Conservation (phyloP, 2,888 invertebrate species). For the Zhengitettix transpicula region DNA sequence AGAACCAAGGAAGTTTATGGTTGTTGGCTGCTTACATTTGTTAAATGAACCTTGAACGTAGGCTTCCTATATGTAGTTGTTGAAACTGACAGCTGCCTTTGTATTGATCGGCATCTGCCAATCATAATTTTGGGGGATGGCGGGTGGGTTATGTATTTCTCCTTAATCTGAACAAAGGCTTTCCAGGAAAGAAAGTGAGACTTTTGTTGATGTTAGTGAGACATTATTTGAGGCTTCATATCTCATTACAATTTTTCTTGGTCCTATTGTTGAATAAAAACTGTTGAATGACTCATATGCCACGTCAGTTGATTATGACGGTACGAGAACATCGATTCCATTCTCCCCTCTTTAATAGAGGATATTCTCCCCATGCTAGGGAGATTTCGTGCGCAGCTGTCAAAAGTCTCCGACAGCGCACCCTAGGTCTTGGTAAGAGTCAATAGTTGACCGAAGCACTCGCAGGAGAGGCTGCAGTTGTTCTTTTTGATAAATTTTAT, state of each 20-base stretch:
- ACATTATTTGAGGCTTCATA: neutral
- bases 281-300: neutral
- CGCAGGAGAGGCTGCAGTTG: no score
- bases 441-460: neutral
- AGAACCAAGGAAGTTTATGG: no score
- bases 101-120: constrained; percentile 5
- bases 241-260: neutral
- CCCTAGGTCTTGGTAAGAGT: neutral
- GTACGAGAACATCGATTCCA: constrained; percentile 7
- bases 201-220: no score
- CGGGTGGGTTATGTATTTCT: neutral
- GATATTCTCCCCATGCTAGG: neutral
- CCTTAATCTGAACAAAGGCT: no score
- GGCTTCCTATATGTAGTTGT: neutral
- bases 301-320: constrained; percentile 7
- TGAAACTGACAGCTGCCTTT: neutral
- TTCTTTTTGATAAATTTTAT: no score
- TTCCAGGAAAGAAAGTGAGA: no score
- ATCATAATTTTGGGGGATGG: constrained; percentile 2
- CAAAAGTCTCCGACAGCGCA: constrained; percentile 5
- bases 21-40: neutral
- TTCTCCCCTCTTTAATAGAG: neutral
- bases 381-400: constrained; percentile 7
- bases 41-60: neutral
- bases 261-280: neutral